These are phyloP conservation scores for Oreochromis aureus DNA, from an alignment of 2,113 vertebrate genomes.

Conservation along the genomic window DNA sequence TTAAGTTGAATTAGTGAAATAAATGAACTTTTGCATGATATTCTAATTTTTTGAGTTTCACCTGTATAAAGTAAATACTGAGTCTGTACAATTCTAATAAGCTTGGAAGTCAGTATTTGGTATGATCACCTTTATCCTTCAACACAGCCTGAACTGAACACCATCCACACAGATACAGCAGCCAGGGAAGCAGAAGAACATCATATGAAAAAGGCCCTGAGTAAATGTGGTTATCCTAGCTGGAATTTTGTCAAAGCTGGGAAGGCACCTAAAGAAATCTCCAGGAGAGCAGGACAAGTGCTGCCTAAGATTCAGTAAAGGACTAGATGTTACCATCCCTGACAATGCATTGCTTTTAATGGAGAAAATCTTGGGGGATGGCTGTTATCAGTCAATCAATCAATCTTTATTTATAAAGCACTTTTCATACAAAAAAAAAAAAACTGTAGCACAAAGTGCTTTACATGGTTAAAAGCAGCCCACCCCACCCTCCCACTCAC, in stretches of 20 bases:
- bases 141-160: neutral
- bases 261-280: rapidly evolving
- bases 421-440: too few relatives aligned
- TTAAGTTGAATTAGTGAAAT: neutral
- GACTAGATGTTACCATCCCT: too few relatives aligned
- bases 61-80: too few relatives aligned
- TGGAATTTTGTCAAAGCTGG: neutral
- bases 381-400: too few relatives aligned
- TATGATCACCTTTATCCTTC: neutral
- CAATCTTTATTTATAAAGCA: too few relatives aligned
- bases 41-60: too few relatives aligned
- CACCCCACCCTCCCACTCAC: too few relatives aligned
- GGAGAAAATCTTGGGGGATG: too few relatives aligned
- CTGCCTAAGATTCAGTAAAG: neutral
- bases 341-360: too few relatives aligned
- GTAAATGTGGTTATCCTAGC: neutral
- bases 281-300: neutral
- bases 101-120: neutral
- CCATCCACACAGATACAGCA: neutral
- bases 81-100: neutral
- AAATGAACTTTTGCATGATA: neutral
- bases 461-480: too few relatives aligned
- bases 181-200: rapidly evolving
- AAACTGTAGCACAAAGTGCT: too few relatives aligned
- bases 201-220: neutral